Evolutionary conservation across 1,140 invertebrate species (phyloP), one percentile per base, ranked within the genome.

Genomic region (Trichogramma pretiosum): DNA sequence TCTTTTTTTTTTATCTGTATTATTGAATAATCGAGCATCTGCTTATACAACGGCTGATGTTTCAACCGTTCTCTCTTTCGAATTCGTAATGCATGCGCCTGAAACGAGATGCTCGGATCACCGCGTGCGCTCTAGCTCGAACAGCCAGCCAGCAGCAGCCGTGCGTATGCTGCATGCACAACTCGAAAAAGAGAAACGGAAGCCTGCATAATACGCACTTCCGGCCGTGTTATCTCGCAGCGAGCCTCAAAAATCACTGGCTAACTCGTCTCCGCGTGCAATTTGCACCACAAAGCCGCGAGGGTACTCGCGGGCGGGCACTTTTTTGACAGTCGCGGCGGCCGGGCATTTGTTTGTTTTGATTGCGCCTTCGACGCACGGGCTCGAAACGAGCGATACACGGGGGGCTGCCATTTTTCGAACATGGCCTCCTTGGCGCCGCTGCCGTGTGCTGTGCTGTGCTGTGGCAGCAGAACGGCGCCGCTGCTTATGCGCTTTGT

Each of bases 401-500:
- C 77, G 23, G 77, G 77, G 75, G 73, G 78, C 79, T 78, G 79
- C 78, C 79, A 81, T 81, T 78, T 81, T 79, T 74, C 74, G 72
- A 68, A 79, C 79, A 80, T 80, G 78, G 78, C 78, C 71, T 76
- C 74, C 70, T 65, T 61, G 59, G 57, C 41, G n/a, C 47, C 46
- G 33, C 7, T 33, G 19, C 5, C n/a, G 40, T 36, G n/a, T 14
- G 19, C 33, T 17, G 30, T 9, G 41, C 41, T n/a, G 19, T 36
- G n/a, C n/a, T 14, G 30, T 16, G 23, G 39, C n/a, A 16, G 10
- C 22, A 26, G 16, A 26, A 22, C 23, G 19, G 24, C n/a, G n/a
- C n/a, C n/a, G n/a, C n/a, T n/a, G n/a, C n/a, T n/a, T n/a, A n/a
- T n/a, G n/a, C n/a, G n/a, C n/a, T n/a, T 23, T 3, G 8, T 7